A percentile compares a stretch with the other conserved stretches of the same genome.
Evolutionary conservation across 2,888 invertebrate species (phyloP).

Genomic region (Andrena marginata): DNA sequence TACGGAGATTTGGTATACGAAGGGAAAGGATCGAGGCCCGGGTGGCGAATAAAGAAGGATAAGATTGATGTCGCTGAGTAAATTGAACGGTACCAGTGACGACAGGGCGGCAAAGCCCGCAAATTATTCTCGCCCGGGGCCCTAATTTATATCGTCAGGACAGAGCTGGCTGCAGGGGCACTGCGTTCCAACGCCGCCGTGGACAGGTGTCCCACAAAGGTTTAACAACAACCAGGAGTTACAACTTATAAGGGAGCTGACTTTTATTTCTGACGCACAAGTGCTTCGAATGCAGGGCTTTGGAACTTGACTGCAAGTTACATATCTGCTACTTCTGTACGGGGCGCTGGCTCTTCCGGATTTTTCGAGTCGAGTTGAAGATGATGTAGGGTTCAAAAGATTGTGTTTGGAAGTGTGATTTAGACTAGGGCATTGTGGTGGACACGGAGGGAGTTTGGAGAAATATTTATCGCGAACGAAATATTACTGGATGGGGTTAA

Average conservation of each 20-base stretch:
- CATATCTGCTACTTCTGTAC: too few species aligned
- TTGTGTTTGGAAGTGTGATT: too few species aligned
- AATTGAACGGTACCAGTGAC: slow-evolving; percentile 78
- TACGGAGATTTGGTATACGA: slow-evolving; percentile 59
- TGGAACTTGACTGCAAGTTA: too few species aligned
- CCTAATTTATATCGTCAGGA: slow-evolving; percentile 66
- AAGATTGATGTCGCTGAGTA: slow-evolving; percentile 79
- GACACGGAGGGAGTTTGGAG: too few species aligned
- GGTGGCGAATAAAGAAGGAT: slow-evolving; percentile 75
- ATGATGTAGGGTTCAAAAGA: too few species aligned
- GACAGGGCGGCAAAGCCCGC: slow-evolving; percentile 72
- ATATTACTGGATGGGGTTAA: too few species aligned
- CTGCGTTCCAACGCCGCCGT: neutral
- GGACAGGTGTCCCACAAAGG: neutral
- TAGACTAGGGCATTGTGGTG: too few species aligned
- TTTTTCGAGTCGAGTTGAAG: too few species aligned
- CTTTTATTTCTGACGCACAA: neutral
- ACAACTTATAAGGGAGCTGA: neutral
- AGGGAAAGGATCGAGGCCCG: slow-evolving; percentile 42
- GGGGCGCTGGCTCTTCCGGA: too few species aligned
- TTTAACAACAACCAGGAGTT: neutral
- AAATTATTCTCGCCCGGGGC: slow-evolving; percentile 65
- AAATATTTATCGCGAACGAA: too few species aligned
- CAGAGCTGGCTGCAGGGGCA: neutral
- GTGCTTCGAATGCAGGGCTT: neutral